Base-by-base conservation (phyloP, 1,140 invertebrate genomes). In the Agrilus planipennis region DNA sequence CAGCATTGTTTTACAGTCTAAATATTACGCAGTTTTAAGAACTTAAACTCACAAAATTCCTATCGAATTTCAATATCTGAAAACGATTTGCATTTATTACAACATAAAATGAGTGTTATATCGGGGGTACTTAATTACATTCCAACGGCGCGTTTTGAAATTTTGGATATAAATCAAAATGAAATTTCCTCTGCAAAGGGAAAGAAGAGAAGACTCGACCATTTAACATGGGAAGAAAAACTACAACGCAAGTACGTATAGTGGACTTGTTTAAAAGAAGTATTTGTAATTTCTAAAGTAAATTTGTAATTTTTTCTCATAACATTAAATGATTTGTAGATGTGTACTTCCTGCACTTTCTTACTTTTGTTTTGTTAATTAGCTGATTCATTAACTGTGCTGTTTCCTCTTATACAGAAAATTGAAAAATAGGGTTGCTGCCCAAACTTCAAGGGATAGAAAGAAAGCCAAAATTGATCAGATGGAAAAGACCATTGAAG, bases 371-470 rank as follows among this genome's bases (percentile, higher is more conserved):
- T n/a, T n/a, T n/a, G n/a, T n/a, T n/a, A n/a, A n/a, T n/a, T n/a
- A n/a, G n/a, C n/a, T n/a, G n/a, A n/a, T n/a, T n/a, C n/a, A n/a
- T n/a, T n/a, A n/a, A n/a, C n/a, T n/a, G n/a, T n/a, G n/a, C n/a
- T n/a, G n/a, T n/a, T n/a, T n/a, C n/a, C n/a, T n/a, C n/a, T n/a
- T n/a, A 65, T 64, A 36, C 58, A 92, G 93, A 62, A 97, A 97
- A 70, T 60, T 97, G 48, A 97, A 96, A 62, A 98, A 97, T 61
- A 71, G 93, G 53, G 89, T 96, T 11, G 93, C 94, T 23, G 94
- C 94, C n/a, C 93, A 98, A 63, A 93, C 87, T 27, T 95, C 93
- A 1, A 71, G 94, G 36, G 94, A 98, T 62, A 74, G 90, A n/a
- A 97, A 97, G 58, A 96, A 96, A 62, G 84, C 84, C 0, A 81